Percentiles rank a stretch among this genome's conserved stretches.
These are phyloP conservation scores for Odocoileus virginianus DNA, from an alignment of 2,113 vertebrate genomes.

Conservation along the genomic window DNA sequence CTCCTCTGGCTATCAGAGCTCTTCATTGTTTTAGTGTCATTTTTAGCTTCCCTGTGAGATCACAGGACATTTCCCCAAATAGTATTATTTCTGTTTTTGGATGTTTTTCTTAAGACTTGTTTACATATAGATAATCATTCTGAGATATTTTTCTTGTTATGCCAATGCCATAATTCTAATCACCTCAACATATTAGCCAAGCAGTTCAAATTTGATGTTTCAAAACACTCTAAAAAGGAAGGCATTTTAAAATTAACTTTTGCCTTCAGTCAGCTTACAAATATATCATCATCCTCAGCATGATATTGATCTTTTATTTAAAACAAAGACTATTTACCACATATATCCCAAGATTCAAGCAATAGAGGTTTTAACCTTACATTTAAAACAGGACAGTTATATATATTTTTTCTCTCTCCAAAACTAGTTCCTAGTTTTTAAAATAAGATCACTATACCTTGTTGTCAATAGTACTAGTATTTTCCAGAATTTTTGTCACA, in stretches of 20 bases:
- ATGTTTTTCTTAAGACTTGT: background rate
- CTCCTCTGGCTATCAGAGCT: background rate
- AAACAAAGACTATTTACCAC: background rate
- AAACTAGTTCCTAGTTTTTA: slow-evolving; percentile 3
- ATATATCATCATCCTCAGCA: background rate
- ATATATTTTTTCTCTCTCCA: background rate
- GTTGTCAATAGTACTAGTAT: background rate
- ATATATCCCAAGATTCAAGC: background rate
- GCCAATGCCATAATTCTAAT: background rate
- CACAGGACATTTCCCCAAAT: background rate
- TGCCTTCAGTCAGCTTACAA: background rate
- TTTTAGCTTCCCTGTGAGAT: background rate
- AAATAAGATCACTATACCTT: background rate
- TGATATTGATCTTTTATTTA: background rate
- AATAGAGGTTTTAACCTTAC: background rate
- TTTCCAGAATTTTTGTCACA: background rate
- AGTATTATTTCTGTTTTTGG: background rate
- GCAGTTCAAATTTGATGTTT: background rate
- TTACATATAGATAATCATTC: background rate
- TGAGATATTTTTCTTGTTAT: slow-evolving; percentile 21
- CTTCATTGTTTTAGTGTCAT: background rate
- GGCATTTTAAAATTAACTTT: background rate
- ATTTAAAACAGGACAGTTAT: background rate
- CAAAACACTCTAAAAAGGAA: background rate
- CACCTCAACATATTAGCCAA: background rate